Conservation (phyloP, 2,888 invertebrate species). For the Cerastis rubricosa region DNA sequence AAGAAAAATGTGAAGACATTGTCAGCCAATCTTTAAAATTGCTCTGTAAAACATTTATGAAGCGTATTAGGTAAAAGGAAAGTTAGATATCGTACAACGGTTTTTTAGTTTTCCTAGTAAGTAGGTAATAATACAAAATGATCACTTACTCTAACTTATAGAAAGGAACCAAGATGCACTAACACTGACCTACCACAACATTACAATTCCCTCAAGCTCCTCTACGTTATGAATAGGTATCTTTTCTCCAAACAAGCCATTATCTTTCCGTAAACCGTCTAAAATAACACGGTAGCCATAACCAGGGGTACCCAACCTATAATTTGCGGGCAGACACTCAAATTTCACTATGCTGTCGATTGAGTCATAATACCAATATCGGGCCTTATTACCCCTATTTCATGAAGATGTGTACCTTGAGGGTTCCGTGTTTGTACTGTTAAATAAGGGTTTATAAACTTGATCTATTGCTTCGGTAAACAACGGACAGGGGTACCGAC, state of each 20-base stretch:
- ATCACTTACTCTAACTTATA: background rate
- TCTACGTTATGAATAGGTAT: background rate
- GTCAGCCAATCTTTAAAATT: background rate
- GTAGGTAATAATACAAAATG: too few relatives aligned
- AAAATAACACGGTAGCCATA: constrained; percentile 64
- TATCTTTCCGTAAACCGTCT: constrained; percentile 34
- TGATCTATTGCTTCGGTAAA: constrained; percentile 84
- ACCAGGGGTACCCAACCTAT: constrained; percentile 79
- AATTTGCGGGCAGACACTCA: constrained; percentile 85
- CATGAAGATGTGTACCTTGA: constrained; percentile 83
- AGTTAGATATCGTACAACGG: too few relatives aligned
- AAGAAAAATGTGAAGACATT: background rate
- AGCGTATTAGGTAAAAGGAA: too few relatives aligned
- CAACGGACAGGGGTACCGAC: constrained; percentile 55
- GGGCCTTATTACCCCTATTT: constrained; percentile 70
- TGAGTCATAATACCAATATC: constrained; percentile 87
- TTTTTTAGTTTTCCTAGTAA: too few relatives aligned
- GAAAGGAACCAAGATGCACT: background rate
- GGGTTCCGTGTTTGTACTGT: constrained; percentile 80
- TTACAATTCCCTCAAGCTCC: background rate
- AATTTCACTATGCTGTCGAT: constrained; percentile 81
- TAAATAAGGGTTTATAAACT: constrained; percentile 81
- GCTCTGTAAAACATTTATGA: too few relatives aligned
- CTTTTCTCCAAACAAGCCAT: constrained; percentile 18
- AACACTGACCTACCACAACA: constrained; percentile 6